Conservation (phyloP, 2,113 vertebrate species). For the Silurus glanis region DNA sequence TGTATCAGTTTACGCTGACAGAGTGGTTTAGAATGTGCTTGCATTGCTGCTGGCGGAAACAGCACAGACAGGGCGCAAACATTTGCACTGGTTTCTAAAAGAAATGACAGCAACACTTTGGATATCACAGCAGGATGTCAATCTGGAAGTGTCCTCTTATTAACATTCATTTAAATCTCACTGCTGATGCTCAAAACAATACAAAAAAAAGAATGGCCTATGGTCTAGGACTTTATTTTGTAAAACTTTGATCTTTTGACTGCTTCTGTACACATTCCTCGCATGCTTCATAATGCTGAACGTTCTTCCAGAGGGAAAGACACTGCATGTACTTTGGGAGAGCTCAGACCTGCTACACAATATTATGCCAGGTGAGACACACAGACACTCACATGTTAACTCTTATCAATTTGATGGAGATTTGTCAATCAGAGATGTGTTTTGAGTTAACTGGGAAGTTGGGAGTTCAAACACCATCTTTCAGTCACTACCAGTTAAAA, state of each 20-base stretch:
- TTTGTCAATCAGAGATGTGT: neutral
- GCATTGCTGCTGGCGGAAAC: no score
- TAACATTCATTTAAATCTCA: neutral
- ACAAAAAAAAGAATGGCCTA: neutral
- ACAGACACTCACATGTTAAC: neutral
- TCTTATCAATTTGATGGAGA: neutral
- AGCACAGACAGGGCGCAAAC: no score
- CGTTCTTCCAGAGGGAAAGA: constrained; percentile 68
- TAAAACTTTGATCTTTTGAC: no score
- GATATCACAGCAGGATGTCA: neutral
- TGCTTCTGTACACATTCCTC: neutral
- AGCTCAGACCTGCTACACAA: constrained; percentile 75
- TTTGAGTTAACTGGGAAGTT: neutral
- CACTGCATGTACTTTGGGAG: constrained; percentile 69
- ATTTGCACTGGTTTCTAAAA: neutral
- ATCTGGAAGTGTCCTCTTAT: neutral
- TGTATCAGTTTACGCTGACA: no score
- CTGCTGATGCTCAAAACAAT: neutral
- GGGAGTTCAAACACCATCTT: neutral
- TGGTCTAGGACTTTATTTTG: neutral
- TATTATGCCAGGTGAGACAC: constrained; percentile 74
- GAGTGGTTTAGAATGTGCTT: no score
- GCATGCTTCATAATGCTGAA: neutral
- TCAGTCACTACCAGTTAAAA: neutral
- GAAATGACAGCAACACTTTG: neutral